Conservation (phyloP, 2,888 invertebrate species). For the Alcis repandata region DNA sequence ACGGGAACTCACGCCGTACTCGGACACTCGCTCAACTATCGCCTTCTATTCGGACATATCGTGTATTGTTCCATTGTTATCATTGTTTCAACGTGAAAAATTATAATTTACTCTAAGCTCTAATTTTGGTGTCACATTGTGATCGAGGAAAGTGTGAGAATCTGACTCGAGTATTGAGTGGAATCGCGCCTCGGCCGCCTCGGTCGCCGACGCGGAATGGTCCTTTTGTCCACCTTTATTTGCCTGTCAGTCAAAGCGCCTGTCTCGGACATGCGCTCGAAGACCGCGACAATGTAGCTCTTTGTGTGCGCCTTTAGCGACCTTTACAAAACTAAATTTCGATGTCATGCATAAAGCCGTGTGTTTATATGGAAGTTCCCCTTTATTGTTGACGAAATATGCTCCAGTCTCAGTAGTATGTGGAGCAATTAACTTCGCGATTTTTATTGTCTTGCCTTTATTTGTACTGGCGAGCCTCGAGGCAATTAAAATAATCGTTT, state of each 20-base stretch:
- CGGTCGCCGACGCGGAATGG: constrained; percentile 48
- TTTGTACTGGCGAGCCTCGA: constrained; percentile 44
- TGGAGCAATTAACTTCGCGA: constrained; percentile 58
- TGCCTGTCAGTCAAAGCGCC: constrained; percentile 80
- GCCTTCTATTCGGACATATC: constrained; percentile 59
- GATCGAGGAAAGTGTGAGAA: constrained; percentile 72
- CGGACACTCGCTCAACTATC: constrained; percentile 66
- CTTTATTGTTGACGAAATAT: constrained; percentile 53
- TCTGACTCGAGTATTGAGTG: constrained; percentile 44
- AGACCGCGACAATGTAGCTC: constrained; percentile 76
- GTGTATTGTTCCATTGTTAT: constrained; percentile 59
- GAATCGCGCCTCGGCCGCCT: constrained; percentile 38
- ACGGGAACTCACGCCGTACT: constrained; percentile 70
- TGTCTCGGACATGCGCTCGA: constrained; percentile 67
- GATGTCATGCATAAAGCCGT: constrained; percentile 80
- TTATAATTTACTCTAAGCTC: constrained; percentile 52
- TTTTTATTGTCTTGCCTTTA: constrained; percentile 52
- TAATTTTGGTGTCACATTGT: constrained; percentile 49
- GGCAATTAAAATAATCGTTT: constrained; percentile 49
- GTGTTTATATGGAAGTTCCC: constrained; percentile 69
- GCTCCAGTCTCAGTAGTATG: constrained; percentile 42
- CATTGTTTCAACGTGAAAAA: constrained; percentile 51
- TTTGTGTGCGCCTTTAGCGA: constrained; percentile 75
- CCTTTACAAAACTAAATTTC: constrained; percentile 77
- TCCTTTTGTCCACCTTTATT: constrained; percentile 80